These are phyloP conservation scores for Nomia melanderi DNA, from an alignment of 1,140 invertebrate genomes.

Conservation along the genomic window DNA sequence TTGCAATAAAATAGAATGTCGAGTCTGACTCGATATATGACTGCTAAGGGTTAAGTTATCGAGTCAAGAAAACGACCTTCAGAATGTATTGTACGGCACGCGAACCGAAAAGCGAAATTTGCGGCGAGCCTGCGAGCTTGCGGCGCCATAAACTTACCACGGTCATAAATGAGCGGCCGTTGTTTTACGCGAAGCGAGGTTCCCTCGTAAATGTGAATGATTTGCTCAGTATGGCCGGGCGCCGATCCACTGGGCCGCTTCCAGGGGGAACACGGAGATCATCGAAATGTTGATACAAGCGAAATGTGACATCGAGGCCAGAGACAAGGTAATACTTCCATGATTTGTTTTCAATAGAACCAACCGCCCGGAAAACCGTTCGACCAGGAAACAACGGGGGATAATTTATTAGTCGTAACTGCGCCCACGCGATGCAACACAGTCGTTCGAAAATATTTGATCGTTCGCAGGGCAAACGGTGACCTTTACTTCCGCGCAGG, in stretches of 20 bases:
- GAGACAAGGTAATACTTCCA: conserved; percentile 85
- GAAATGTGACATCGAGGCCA: conserved; percentile 89
- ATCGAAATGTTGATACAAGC: conserved; percentile 87
- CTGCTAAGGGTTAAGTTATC: too few relatives aligned
- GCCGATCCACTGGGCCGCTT: conserved; percentile 89
- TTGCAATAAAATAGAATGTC: too few relatives aligned
- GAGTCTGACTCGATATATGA: too few relatives aligned
- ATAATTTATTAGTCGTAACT: not conserved
- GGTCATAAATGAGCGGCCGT: too few relatives aligned
- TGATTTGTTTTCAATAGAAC: not conserved
- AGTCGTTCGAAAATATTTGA: too few relatives aligned
- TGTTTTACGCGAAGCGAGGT: not conserved
- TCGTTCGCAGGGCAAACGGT: too few relatives aligned
- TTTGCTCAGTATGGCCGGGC: conserved; percentile 86
- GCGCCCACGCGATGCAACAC: too few relatives aligned
- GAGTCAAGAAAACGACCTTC: too few relatives aligned
- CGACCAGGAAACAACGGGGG: not conserved
- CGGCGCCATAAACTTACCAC: not conserved
- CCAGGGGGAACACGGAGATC: conserved; percentile 87
- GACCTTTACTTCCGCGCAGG: too few relatives aligned
- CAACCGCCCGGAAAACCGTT: not conserved
- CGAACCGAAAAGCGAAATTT: not conserved
- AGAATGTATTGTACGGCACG: too few relatives aligned
- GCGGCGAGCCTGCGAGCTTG: not conserved
- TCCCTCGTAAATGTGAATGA: not conserved